These are phyloP conservation scores for Oasisia sp. DNA, from an alignment of 2,888 invertebrate genomes.

Conservation along the genomic window DNA sequence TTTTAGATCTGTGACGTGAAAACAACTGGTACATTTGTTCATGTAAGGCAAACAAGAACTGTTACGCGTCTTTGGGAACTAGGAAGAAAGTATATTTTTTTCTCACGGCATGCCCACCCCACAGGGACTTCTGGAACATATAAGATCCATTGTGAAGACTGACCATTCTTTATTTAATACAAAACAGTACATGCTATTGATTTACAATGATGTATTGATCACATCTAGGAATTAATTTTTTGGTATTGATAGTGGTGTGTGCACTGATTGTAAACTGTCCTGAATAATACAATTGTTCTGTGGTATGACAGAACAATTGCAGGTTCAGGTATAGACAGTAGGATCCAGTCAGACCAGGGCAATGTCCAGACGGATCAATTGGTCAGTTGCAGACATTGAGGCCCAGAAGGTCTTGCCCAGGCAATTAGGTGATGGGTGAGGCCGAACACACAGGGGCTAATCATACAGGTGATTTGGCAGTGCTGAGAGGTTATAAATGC, in stretches of 20 bases:
- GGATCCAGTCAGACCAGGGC: no score
- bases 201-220: neutral
- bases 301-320: neutral
- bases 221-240: neutral
- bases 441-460: neutral
- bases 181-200: neutral
- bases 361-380: no score
- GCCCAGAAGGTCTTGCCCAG: no score
- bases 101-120: no score
- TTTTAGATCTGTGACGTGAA: no score
- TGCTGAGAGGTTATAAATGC: constrained; percentile 2
- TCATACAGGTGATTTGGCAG: neutral
- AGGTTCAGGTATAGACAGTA: no score
- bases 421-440: neutral
- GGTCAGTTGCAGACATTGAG: no score
- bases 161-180: neutral
- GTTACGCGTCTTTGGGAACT: no score
- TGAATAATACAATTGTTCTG: neutral
- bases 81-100: no score
- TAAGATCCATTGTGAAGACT: neutral
- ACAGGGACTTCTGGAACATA: neutral
- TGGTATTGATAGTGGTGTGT: neutral
- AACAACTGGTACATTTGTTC: no score
- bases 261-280: neutral
- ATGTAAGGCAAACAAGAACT: no score